Evolutionary conservation across 2,888 invertebrate species (phyloP).

Genomic region (Polietes domitor): DNA sequence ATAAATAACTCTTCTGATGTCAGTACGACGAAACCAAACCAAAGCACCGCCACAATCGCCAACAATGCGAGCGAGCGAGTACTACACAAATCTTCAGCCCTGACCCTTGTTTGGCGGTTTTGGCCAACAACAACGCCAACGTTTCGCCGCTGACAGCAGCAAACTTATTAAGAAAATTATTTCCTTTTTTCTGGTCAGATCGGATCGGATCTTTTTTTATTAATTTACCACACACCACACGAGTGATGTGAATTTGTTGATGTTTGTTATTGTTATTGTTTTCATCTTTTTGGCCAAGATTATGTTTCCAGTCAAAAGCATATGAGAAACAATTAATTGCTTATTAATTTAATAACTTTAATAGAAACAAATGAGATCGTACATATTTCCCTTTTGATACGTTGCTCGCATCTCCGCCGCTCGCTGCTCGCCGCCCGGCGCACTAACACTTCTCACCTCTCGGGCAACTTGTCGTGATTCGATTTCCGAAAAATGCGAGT

Average conservation of each 20-base stretch:
- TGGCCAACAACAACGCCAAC: background rate
- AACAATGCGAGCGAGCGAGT: background rate
- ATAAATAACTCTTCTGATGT: constrained; percentile 39
- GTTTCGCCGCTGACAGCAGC: constrained; percentile 22
- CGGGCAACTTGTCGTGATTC: no score
- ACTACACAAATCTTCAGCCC: constrained; percentile 26
- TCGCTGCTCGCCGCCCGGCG: no score
- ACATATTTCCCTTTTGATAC: no score
- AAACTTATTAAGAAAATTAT: constrained; percentile 50
- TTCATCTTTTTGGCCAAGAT: no score
- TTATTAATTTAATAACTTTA: constrained; percentile 21
- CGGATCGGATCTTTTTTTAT: background rate
- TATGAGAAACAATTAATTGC: constrained; percentile 34
- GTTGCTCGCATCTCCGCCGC: no score
- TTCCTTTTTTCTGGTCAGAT: constrained; percentile 35
- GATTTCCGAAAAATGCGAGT: no score
- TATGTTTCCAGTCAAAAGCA: background rate
- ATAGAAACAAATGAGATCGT: background rate
- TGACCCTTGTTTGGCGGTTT: constrained; percentile 27
- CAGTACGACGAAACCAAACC: background rate
- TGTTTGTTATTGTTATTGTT: no score
- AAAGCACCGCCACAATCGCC: background rate
- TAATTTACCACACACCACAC: constrained; percentile 22
- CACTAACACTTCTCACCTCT: no score
- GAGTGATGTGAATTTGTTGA: background rate